Conservation (phyloP, 2,888 invertebrate genomes). For the Pandemis cinnamomeana region DNA sequence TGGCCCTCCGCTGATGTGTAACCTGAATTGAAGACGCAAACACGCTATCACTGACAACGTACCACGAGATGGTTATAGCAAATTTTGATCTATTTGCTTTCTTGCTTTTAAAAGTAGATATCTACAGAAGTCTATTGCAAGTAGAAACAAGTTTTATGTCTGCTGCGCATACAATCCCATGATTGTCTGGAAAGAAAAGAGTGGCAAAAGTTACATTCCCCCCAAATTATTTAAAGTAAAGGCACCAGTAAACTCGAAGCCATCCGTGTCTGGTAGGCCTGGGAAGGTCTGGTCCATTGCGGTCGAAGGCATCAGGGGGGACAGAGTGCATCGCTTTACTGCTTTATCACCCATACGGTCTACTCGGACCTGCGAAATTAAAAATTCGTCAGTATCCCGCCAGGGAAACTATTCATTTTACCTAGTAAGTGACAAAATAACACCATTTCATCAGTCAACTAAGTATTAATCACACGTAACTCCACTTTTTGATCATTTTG, state of each 20-base stretch:
- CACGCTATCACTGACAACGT: neutral
- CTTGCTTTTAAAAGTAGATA: too few relatives aligned
- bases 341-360: slow-evolving; percentile 60
- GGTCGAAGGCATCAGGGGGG: slow-evolving; percentile 47
- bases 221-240: neutral
- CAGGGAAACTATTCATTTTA: too few relatives aligned
- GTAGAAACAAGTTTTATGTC: too few relatives aligned
- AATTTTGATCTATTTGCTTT: too few relatives aligned
- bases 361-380: slow-evolving; percentile 53
- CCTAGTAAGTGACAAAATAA: too few relatives aligned
- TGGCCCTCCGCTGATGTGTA: slow-evolving; percentile 51
- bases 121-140: too few relatives aligned
- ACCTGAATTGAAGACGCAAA: slow-evolving; percentile 58
- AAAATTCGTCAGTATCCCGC: neutral
- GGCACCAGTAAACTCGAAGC: slow-evolving; percentile 65
- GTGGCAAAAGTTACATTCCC: too few relatives aligned
- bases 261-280: slow-evolving; percentile 62
- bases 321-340: slow-evolving; percentile 58
- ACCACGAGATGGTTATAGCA: too few relatives aligned
- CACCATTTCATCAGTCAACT: too few relatives aligned
- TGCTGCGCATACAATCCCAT: too few relatives aligned
- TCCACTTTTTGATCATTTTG: neutral
- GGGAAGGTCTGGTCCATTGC: slow-evolving; percentile 58
- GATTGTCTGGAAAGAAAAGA: too few relatives aligned
- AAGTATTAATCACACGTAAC: neutral